Base-by-base conservation (phyloP, 2,113 vertebrate species). In the Charina bottae region DNA sequence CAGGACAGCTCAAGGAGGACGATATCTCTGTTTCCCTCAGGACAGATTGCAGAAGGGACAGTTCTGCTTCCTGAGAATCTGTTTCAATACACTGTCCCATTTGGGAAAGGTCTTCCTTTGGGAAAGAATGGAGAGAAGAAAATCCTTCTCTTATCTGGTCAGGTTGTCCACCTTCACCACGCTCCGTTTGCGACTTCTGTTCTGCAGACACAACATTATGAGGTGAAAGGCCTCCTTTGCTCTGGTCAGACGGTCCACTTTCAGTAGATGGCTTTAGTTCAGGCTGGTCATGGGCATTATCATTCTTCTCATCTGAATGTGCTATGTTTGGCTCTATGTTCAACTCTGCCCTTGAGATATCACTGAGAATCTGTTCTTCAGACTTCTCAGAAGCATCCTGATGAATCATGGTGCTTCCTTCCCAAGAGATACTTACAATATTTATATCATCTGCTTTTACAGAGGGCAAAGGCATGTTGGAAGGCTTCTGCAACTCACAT, bases 321-420 rank as follows among this genome's bases (percentile, higher is more conserved):
- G 90, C 83, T 42, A 55, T 0, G 0, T 91, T 92, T 4, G 83
- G 37, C 26, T 83, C 4, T 8, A 7, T 68, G 24, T 92, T 90
- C 49, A 33, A 60, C 87, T 93, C 87, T 88, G 33, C 87, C 19
- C 89, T 54, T 62, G 78, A 58, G 49, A 83, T 88, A 64, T 60
- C 90, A 86, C 92, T 56, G 0, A 0, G 4, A 85, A 4, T 84
- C 0, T 88, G 93, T 92, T 92, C 49, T 89, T 93, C 90, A 23
- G 84, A n/a, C 10, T 60, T 37, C 46, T 88, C 94, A 62, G 90
- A 87, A 72, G 92, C 85, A 60, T 93, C 90, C 0, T 87, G 92
- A 49, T 84, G 95, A 91, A 90, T 84, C 2, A 0, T 59, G 28
- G 1, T n/a, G 84, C 85, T 62, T 42, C 21, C 33, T 2, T n/a